Conservation (phyloP, 2,888 invertebrate species). For the Erebia palarica region DNA sequence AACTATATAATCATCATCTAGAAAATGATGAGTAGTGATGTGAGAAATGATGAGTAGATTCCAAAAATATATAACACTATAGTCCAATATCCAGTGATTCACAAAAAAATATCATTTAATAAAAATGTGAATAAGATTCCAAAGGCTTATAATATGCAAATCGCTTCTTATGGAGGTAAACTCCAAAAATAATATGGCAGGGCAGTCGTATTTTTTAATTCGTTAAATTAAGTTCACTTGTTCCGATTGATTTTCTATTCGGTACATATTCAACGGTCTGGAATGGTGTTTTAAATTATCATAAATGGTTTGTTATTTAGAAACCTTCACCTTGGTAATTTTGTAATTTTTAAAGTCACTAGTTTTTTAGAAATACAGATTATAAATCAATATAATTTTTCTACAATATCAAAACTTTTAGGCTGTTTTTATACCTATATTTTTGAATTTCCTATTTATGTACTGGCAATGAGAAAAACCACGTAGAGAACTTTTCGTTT, state of each 20-base stretch:
- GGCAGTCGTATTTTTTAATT: too few species aligned
- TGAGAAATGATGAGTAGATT: too few species aligned
- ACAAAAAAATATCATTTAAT: too few species aligned
- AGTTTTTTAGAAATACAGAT: conserved; percentile 10
- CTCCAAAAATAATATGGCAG: too few species aligned
- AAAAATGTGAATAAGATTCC: too few species aligned
- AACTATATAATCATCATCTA: too few species aligned
- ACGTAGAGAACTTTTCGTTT: not conserved
- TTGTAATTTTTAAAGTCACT: conserved; percentile 11
- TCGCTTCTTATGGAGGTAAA: too few species aligned
- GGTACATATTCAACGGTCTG: not conserved
- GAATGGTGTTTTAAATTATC: conserved; percentile 15
- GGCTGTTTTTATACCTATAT: not conserved
- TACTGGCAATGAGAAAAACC: not conserved
- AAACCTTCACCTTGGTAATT: conserved; percentile 8
- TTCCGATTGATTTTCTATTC: not conserved
- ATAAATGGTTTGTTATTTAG: conserved; percentile 4
- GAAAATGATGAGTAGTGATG: too few species aligned
- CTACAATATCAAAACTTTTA: not conserved
- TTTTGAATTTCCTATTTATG: conserved; percentile 2
- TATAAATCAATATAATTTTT: not conserved
- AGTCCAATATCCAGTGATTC: too few species aligned
- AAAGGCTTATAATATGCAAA: too few species aligned
- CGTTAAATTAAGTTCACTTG: too few species aligned
- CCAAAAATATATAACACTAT: too few species aligned